Evolutionary conservation across 2,888 invertebrate species (phyloP).

Genomic region (Candidula unifasciata): DNA sequence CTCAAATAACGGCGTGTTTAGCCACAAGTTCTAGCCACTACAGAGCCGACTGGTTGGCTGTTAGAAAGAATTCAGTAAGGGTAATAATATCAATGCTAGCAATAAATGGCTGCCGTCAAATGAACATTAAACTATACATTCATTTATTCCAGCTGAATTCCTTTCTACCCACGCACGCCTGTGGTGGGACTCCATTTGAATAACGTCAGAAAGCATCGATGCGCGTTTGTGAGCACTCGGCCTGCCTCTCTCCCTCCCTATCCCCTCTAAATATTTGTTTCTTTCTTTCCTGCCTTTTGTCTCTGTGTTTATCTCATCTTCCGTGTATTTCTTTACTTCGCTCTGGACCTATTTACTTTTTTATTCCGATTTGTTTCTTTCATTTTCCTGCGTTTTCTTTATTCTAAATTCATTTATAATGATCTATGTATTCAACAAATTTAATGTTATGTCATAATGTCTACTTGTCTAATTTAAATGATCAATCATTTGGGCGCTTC

Average conservation of each 20-base stretch:
- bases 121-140: neutral
- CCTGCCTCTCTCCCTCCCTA: slow-evolving; percentile 1
- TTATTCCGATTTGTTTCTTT: neutral
- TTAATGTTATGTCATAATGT: too few relatives aligned
- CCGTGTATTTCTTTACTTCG: neutral
- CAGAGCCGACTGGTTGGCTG: too few relatives aligned
- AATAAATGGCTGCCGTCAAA: too few relatives aligned
- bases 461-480: too few relatives aligned
- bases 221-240: neutral
- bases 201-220: too few relatives aligned
- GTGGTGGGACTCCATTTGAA: too few relatives aligned
- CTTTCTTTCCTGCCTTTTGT: neutral
- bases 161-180: neutral
- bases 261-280: neutral
- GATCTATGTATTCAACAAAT: too few relatives aligned
- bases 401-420: neutral
- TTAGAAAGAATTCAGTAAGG: too few relatives aligned
- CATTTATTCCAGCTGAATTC: neutral
- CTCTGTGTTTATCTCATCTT: neutral
- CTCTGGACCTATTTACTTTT: neutral
- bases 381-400: neutral
- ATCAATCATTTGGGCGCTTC: too few relatives aligned
- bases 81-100: too few relatives aligned
- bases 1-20: too few relatives aligned
- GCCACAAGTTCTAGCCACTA: too few relatives aligned